phyloP scores from a whole-genome alignment of 2,888 invertebrate species.

The Protonemura montana region DNA sequence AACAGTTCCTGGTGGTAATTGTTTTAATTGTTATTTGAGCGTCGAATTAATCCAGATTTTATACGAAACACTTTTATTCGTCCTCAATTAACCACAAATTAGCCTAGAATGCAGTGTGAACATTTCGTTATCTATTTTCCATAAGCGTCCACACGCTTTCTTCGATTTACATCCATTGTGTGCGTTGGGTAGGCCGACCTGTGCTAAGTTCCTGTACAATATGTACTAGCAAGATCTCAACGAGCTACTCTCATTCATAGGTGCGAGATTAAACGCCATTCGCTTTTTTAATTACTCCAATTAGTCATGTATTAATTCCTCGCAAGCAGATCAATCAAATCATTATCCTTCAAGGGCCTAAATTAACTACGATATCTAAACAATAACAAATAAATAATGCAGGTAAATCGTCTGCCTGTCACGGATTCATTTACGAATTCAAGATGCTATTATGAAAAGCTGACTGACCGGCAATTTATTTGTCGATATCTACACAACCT shows the following conservation, averaged over 20 bases:
- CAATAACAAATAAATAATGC: not conserved
- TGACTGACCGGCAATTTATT: too few species aligned
- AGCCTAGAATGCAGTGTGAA: slow-evolving; percentile 12
- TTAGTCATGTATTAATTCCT: not conserved
- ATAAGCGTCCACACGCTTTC: not conserved
- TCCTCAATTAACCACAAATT: not conserved
- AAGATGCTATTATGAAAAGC: not conserved
- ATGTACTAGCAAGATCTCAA: too few species aligned
- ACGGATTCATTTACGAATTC: not conserved
- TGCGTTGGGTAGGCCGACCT: too few species aligned
- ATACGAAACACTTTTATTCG: not conserved
- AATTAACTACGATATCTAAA: not conserved
- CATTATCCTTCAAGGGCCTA: not conserved
- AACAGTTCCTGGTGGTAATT: not conserved
- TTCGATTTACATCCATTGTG: not conserved
- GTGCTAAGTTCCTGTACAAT: too few species aligned
- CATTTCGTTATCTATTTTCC: slow-evolving; percentile 12
- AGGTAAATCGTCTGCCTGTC: not conserved
- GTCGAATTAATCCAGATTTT: not conserved
- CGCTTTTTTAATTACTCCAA: not conserved
- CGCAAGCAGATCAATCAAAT: not conserved
- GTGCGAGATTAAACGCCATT: not conserved
- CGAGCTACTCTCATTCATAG: not conserved
- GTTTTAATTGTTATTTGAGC: not conserved
- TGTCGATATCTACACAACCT: not conserved